Base-by-base conservation (phyloP, 2,888 invertebrate species). In the Aleiodes alternator region DNA sequence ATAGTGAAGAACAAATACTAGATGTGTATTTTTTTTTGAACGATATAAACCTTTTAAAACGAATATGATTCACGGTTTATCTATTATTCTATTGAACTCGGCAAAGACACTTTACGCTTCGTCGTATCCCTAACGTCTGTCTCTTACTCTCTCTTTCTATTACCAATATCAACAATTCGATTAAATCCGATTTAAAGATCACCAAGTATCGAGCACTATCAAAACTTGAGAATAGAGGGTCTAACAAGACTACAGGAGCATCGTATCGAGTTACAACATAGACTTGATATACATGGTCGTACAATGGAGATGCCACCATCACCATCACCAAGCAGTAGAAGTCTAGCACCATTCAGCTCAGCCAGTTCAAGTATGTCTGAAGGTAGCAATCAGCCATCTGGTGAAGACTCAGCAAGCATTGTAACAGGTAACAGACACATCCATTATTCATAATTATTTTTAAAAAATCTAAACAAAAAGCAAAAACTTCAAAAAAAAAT, bases 291-390 rank as follows among this genome's bases (percentile, higher is more conserved):
- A 81, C 89, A 88, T 79, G 79, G 79, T 14, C 79, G 91, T 91
- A 75, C 90, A 89, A 82, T 90, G 91, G 88, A 91, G 90, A 89
- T 92, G 90, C 92, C 95, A 84, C 95, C 95, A 80, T 95, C 96
- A 84, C 96, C 96, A 73, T 96, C 96, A 91, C 96, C 96, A 85
- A 95, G 96, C 87, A 95, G 96, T 90, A 92, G 96, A 82, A 93
- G 93, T 87, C 91, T 93, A 83, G 93, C 93, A 82, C 96, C 96
- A 83, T 97, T 96, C 93, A 96, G 96, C 90, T 97, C 96, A 79
- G 96, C 96, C 80, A 96, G 96, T 85, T 96, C 96, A 87, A 96
- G 96, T 90, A 92, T 96, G 87, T 95, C 95, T 87, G 95, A 95
- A 85, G 92, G 92, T 83, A 92, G 92, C 85, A 89, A 89, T 84